Conservation (phyloP, 2,113 vertebrate genomes). For the Gulo gulo region DNA sequence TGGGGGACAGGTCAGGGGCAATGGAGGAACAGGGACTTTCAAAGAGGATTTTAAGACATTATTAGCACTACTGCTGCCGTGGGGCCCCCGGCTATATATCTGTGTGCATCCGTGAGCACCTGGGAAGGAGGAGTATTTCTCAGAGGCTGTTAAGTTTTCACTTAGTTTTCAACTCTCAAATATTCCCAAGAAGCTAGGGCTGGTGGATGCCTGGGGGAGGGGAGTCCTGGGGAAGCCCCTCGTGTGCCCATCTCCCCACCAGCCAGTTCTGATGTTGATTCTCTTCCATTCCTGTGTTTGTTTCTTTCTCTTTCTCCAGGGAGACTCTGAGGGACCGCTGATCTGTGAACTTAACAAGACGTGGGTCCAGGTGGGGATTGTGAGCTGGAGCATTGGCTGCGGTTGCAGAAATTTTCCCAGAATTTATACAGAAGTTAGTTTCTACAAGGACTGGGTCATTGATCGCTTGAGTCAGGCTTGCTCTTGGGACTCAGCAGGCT, state of each 20-base stretch:
- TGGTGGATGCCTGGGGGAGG: background rate
- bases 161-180: too few relatives aligned
- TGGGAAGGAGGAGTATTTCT: background rate
- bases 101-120: background rate
- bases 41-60: background rate
- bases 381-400: slow-evolving; percentile 69
- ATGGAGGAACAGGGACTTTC: background rate
- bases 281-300: background rate
- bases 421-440: slow-evolving; percentile 49
- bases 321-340: slow-evolving; percentile 72
- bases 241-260: rapidly evolving
- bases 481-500: background rate
- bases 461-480: background rate
- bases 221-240: background rate
- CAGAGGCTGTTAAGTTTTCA: background rate
- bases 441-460: slow-evolving; percentile 53
- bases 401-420: background rate
- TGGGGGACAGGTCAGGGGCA: background rate
- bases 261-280: background rate
- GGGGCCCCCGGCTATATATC: background rate
- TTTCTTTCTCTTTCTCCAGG: slow-evolving; percentile 63
- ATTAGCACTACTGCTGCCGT: background rate
- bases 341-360: slow-evolving; percentile 55
- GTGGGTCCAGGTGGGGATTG: slow-evolving; percentile 65
- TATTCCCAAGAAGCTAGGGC: background rate